Evolutionary conservation across 2,888 invertebrate species (phyloP).

Genomic region (Drosophila macrothrix): DNA sequence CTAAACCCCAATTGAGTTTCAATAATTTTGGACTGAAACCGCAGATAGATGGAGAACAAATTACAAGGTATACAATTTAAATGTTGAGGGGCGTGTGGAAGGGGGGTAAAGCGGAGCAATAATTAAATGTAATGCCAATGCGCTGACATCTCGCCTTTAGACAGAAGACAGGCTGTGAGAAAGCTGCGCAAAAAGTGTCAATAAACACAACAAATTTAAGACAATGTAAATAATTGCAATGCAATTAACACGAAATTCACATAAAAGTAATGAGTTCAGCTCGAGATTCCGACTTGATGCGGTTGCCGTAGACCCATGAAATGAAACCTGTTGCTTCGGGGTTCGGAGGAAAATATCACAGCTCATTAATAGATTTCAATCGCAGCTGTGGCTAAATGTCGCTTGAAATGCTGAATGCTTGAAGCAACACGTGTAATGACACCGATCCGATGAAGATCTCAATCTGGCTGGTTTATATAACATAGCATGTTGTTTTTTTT

Average conservation of each 20-base stretch:
- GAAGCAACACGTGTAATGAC: conserved; percentile 59
- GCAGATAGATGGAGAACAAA: conserved; percentile 27
- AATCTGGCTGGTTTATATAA: conserved; percentile 29
- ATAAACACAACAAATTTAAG: conserved; percentile 70
- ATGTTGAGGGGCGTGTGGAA: conserved; percentile 13
- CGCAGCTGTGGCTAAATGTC: conserved; percentile 62
- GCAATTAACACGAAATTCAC: conserved; percentile 78
- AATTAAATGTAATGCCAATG: conserved; percentile 49
- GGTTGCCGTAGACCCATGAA: conserved; percentile 43
- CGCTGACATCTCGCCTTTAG: conserved; percentile 28
- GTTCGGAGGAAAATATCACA: conserved; percentile 58
- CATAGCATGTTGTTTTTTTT: neutral
- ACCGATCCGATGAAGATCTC: conserved; percentile 45
- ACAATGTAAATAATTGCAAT: conserved; percentile 73
- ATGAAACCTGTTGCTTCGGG: conserved; percentile 62
- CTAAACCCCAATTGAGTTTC: conserved; percentile 36
- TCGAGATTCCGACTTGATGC: conserved; percentile 25
- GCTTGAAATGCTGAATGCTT: conserved; percentile 54
- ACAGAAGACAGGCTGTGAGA: conserved; percentile 62
- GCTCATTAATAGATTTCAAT: conserved; percentile 76
- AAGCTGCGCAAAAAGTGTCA: conserved; percentile 47
- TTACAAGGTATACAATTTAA: conserved; percentile 40
- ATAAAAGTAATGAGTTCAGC: conserved; percentile 75
- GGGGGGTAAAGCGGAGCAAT: conserved; percentile 13
- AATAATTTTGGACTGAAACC: conserved; percentile 27